Conservation (phyloP, 2,888 invertebrate species). For the Metellina segmentata region DNA sequence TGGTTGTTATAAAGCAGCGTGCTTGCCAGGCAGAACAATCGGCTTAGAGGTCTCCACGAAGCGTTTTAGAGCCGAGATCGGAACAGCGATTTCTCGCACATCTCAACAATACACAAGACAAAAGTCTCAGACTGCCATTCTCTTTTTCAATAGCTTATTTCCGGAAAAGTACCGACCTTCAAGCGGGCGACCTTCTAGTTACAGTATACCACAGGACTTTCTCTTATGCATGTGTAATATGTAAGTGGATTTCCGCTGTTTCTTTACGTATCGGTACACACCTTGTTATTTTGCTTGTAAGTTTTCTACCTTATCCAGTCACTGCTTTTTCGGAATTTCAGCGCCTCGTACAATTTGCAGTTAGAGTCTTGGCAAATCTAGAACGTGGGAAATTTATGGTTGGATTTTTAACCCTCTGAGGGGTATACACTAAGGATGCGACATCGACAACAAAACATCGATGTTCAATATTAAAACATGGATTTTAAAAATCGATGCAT, state of each 20-base stretch:
- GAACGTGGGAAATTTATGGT: too few relatives aligned
- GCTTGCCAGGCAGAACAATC: slow-evolving; percentile 35
- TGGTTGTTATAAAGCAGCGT: not conserved
- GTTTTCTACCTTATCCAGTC: not conserved
- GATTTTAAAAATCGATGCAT: too few relatives aligned
- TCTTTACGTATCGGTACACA: not conserved
- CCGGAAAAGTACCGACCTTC: slow-evolving; percentile 54
- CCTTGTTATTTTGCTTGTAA: not conserved
- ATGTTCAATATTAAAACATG: too few relatives aligned
- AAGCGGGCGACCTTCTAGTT: slow-evolving; percentile 39
- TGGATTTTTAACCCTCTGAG: too few relatives aligned
- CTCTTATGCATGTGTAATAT: slow-evolving; percentile 5
- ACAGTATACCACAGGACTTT: slow-evolving; percentile 40
- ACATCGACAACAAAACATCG: too few relatives aligned
- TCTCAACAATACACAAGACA: slow-evolving; percentile 48
- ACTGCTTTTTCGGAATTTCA: not conserved
- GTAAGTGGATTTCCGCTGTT: slow-evolving; percentile 12
- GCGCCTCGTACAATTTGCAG: not conserved
- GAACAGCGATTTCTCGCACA: slow-evolving; percentile 47
- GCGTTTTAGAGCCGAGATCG: slow-evolving; percentile 36
- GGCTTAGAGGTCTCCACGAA: slow-evolving; percentile 32
- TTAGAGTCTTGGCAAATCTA: too few relatives aligned
- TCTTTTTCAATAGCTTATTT: slow-evolving; percentile 36
- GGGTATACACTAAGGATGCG: too few relatives aligned
- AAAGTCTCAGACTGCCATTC: slow-evolving; percentile 33